Evolutionary conservation across 2,797 vertebrate genomes (phyloP), one percentile per base, ranked within the genome.

Genomic region (Cossypha dichroa): DNA sequence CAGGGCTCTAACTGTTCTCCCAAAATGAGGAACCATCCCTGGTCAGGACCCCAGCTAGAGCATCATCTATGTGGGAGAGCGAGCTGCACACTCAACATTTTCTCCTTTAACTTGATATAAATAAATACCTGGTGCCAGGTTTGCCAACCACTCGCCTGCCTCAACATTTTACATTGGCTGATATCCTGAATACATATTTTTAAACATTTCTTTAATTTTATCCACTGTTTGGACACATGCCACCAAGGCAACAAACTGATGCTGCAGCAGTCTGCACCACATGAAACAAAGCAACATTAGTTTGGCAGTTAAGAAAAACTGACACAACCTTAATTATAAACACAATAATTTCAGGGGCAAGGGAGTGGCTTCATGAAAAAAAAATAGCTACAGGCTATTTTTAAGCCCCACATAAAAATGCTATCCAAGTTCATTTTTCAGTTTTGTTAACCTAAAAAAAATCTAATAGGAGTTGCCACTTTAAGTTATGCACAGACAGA

Each of bases 201-300:
- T 78, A 96, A 94, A 91, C 85, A 69, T 38, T 94, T 85, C 66
- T 93, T 91, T 95, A 80, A 93, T 93, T 93, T 94, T 82, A 84
- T 38, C 85, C 69, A 58, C 49, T 66, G 72, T 95, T 97, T 94
- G 94, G 94, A 91, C 90, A 94, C 66, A 49, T 73, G 95, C 93
- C 95, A 94, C 28, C 43, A 56, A 94, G 76, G 85, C 87, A 94
- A 91, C 87, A 93, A 90, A 88, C 40, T 54, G 91, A 93, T 90
- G 87, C 69, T 0, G 36, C 87, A 85, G 76, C 58, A 92, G 70
- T 52, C 86, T 92, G 31, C 21, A 18, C 81, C 3, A 31, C 91
- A 36, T 40, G 72, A 84, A 95, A 93, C 60, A 85, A 74, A 70
- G 78, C 79, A 93, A 64, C 51, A 34, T 62, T n/a, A 68, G 51